These are phyloP conservation scores for Harpalus rubripes DNA, from an alignment of 2,888 invertebrate genomes.

Conservation along the genomic window DNA sequence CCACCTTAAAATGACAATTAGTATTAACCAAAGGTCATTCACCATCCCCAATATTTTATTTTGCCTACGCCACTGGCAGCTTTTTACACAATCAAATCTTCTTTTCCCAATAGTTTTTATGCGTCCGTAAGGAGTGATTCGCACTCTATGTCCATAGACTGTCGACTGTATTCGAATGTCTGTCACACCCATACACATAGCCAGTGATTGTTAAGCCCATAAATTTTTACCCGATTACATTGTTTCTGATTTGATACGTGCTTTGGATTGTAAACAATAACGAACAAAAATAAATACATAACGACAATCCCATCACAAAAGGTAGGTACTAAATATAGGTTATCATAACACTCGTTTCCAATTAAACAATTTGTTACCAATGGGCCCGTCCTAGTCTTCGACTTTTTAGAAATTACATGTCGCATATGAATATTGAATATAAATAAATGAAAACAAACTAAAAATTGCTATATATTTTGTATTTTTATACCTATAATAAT, in stretches of 20 bases:
- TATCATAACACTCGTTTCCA: background rate
- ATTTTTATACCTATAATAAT: too few relatives aligned
- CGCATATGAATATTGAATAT: too few relatives aligned
- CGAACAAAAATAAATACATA: background rate
- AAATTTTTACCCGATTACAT: background rate
- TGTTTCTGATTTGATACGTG: background rate
- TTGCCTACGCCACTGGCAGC: background rate
- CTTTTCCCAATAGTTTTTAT: slow-evolving; percentile 5
- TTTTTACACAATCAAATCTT: slow-evolving; percentile 1
- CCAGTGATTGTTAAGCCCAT: background rate
- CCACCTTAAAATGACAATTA: too few relatives aligned
- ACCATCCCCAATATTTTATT: too few relatives aligned
- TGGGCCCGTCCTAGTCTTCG: too few relatives aligned
- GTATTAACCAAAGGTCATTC: too few relatives aligned
- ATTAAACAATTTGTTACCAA: too few relatives aligned
- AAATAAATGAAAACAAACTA: too few relatives aligned
- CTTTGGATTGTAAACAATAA: background rate
- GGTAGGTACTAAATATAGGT: background rate
- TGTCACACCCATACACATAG: background rate
- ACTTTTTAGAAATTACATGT: too few relatives aligned
- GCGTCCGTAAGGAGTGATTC: slow-evolving; percentile 26
- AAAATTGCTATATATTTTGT: too few relatives aligned
- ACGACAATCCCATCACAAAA: background rate
- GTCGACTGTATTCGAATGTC: background rate
- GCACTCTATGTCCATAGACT: background rate